These are phyloP conservation scores for Achroia grisella DNA, from an alignment of 1,140 invertebrate species.

Conservation along the genomic window DNA sequence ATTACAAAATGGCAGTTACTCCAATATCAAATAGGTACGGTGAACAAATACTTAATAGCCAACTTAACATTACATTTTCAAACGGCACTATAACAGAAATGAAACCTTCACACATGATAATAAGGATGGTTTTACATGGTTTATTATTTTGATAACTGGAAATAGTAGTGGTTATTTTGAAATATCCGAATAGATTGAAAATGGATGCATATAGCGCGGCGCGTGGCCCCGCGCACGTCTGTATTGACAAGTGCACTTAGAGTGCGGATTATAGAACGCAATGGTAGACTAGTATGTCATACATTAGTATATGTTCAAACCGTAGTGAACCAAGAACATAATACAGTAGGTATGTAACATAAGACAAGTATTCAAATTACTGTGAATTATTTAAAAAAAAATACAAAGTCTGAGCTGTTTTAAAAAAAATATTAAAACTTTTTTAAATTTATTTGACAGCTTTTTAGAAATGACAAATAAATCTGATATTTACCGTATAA, in stretches of 20 bases:
- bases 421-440: no score
- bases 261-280: conserved; percentile 36
- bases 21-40: conserved; percentile 11
- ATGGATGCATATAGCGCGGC: conserved; percentile 22
- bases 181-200: conserved; percentile 47
- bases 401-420: no score
- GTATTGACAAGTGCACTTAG: conserved; percentile 52
- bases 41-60: conserved; percentile 25
- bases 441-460: no score
- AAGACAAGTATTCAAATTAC: no score
- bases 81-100: not conserved
- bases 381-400: no score
- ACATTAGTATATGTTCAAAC: conserved; percentile 20
- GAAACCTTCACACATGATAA: no score
- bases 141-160: conserved; percentile 3
- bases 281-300: conserved; percentile 20
- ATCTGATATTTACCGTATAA: no score
- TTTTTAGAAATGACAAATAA: no score
- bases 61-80: conserved; percentile 7
- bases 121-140: no score
- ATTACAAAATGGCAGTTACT: conserved; percentile 59
- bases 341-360: no score
- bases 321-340: no score
- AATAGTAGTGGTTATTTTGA: conserved; percentile 2
- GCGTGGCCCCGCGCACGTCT: conserved; percentile 9